A percentile compares a stretch with the other conserved stretches of the same genome.
phyloP scores from a whole-genome alignment of 2,797 vertebrate genomes.

The Fistularia commersonii region DNA sequence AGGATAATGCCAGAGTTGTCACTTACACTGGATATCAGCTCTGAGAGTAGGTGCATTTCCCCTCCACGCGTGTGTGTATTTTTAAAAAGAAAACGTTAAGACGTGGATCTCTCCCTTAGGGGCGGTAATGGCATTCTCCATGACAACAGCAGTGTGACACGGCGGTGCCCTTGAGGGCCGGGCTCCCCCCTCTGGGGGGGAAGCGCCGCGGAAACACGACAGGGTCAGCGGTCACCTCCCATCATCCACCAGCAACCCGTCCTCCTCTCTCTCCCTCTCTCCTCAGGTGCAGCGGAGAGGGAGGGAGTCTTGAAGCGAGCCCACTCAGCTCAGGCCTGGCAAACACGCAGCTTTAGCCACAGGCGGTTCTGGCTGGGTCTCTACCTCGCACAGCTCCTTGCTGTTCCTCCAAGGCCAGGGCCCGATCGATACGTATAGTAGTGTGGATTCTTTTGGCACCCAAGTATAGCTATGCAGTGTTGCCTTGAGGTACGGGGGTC shows the following conservation, averaged over 20 bases:
- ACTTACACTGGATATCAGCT: slow-evolving; percentile 50
- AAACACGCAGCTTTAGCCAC: slow-evolving; percentile 64
- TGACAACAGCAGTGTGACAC: slow-evolving; percentile 70
- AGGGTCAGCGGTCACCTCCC: slow-evolving; percentile 69
- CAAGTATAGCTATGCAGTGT: slow-evolving; percentile 58
- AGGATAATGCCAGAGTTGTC: slow-evolving; percentile 69
- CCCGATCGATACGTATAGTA: slow-evolving; percentile 65
- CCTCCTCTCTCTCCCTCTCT: slow-evolving; percentile 28
- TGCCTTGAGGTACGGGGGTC: slow-evolving; percentile 59
- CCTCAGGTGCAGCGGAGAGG: slow-evolving; percentile 46
- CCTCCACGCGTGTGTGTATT: slow-evolving; percentile 16
- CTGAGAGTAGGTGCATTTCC: slow-evolving; percentile 40
- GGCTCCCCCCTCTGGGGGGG: slow-evolving; percentile 56
- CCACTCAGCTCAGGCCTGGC: slow-evolving; percentile 67
- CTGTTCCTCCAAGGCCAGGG: slow-evolving; percentile 68
- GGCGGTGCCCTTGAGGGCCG: slow-evolving; percentile 69
- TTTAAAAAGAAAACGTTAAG: slow-evolving; percentile 18
- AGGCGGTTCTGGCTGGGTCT: slow-evolving; percentile 69
- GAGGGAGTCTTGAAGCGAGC: slow-evolving; percentile 54
- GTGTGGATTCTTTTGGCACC: slow-evolving; percentile 67
- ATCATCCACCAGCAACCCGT: slow-evolving; percentile 60
- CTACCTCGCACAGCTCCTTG: slow-evolving; percentile 53
- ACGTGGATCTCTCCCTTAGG: slow-evolving; percentile 61
- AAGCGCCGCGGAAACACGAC: slow-evolving; percentile 62
- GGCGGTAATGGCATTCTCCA: slow-evolving; percentile 72